Evolutionary conservation across 2,888 invertebrate species (phyloP).

Genomic region (Troilus luridus): DNA sequence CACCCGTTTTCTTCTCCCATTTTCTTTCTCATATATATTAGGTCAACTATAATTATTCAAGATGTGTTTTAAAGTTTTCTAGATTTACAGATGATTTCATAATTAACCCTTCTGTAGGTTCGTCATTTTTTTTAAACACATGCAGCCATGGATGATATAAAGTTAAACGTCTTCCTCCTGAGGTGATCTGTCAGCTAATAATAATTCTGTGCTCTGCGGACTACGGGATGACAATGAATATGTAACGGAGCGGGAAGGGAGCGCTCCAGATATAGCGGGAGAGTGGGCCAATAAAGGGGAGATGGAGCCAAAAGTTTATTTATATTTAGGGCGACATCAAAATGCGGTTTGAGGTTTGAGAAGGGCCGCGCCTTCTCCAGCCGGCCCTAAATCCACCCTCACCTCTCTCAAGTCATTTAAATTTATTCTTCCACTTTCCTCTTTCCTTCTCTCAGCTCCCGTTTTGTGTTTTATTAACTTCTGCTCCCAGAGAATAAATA

Average conservation of each 20-base stretch:
- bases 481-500: not conserved
- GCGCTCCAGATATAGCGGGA: not conserved
- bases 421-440: not conserved
- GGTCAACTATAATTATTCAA: no score
- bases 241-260: not conserved
- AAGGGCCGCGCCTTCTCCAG: not conserved
- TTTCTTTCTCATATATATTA: no score
- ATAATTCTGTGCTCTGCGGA: not conserved
- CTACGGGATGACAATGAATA: not conserved
- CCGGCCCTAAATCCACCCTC: not conserved
- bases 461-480: not conserved
- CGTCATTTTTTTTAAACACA: no score
- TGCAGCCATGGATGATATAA: not conserved
- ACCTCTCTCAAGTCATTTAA: not conserved
- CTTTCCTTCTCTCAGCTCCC: not conserved
- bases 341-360: not conserved
- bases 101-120: no score
- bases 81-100: no score
- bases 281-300: conserved; percentile 36
- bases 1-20: no score
- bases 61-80: no score
- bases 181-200: not conserved
- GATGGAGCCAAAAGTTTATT: conserved; percentile 46
- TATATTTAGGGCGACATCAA: conserved; percentile 45
- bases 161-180: not conserved